A percentile compares a stretch with the other conserved stretches of the same genome.
phyloP scores from a whole-genome alignment of 2,797 vertebrate genomes.

The Poeciliopsis presidionis region DNA sequence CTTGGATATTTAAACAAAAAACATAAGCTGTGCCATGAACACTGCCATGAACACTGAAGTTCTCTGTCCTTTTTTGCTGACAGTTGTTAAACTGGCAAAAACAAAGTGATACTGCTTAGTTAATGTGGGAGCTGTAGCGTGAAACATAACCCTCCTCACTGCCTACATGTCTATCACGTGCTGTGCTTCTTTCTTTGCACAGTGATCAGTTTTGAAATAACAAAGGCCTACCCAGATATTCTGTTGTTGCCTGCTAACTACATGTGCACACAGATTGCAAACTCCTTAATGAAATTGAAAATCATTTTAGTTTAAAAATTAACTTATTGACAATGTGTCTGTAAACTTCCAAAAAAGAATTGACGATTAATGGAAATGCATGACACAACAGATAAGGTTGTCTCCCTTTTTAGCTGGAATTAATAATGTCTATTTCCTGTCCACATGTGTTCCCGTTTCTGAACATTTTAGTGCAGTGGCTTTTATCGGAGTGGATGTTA shows the following conservation, averaged over 20 bases:
- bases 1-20: no score
- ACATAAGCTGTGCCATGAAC: no score
- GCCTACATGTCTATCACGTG: constrained; percentile 36
- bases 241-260: background rate
- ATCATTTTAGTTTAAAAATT: background rate
- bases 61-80: background rate
- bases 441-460: constrained; percentile 2
- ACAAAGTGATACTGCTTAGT: constrained; percentile 8
- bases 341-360: background rate
- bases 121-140: constrained; percentile 10
- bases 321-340: background rate
- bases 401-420: background rate
- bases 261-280: background rate
- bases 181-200: constrained; percentile 10
- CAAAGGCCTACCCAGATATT: constrained; percentile 13
- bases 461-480: constrained; percentile 54
- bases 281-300: background rate
- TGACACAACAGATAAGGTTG: background rate
- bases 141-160: constrained; percentile 30
- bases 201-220: constrained; percentile 17
- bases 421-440: background rate
- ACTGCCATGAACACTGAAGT: background rate
- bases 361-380: background rate
- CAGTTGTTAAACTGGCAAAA: constrained; percentile 5
- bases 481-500: constrained; percentile 56